A percentile compares a stretch with the other conserved stretches of the same genome.
These are phyloP conservation scores for Xestobium rufovillosum DNA, from an alignment of 2,888 invertebrate species.

Conservation along the genomic window DNA sequence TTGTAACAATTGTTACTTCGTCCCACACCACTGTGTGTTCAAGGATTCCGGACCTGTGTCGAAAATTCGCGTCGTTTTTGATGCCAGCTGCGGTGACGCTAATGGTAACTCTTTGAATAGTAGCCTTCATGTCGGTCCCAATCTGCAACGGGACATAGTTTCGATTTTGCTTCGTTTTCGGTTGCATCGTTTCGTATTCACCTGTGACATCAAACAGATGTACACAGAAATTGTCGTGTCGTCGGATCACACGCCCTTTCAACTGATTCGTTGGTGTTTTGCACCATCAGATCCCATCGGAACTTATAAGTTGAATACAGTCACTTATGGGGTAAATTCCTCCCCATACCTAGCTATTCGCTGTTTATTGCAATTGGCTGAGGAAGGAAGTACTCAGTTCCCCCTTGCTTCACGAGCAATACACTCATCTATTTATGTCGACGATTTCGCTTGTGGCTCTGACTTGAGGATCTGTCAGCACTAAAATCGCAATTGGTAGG, in stretches of 20 bases:
- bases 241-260: constrained; percentile 15
- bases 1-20: too few species aligned
- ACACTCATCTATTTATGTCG: background rate
- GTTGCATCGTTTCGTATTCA: too few species aligned
- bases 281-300: too few species aligned
- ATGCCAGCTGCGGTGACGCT: constrained; percentile 1
- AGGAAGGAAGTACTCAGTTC: background rate
- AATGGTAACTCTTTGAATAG: background rate
- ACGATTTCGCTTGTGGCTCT: constrained; percentile 1
- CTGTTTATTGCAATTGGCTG: background rate
- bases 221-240: constrained; percentile 18
- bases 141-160: background rate
- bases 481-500: background rate
- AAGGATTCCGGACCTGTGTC: constrained; percentile 4
- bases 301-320: background rate
- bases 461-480: background rate
- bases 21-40: constrained; percentile 16
- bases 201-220: too few species aligned
- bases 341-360: constrained; percentile 1
- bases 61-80: constrained; percentile 13
- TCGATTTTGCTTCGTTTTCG: background rate
- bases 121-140: background rate
- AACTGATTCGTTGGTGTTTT: too few species aligned
- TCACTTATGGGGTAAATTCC: background rate
- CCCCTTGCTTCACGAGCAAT: background rate